Evolutionary conservation across 2,888 invertebrate genomes (phyloP).

Genomic region (Leucoptera coffeella): DNA sequence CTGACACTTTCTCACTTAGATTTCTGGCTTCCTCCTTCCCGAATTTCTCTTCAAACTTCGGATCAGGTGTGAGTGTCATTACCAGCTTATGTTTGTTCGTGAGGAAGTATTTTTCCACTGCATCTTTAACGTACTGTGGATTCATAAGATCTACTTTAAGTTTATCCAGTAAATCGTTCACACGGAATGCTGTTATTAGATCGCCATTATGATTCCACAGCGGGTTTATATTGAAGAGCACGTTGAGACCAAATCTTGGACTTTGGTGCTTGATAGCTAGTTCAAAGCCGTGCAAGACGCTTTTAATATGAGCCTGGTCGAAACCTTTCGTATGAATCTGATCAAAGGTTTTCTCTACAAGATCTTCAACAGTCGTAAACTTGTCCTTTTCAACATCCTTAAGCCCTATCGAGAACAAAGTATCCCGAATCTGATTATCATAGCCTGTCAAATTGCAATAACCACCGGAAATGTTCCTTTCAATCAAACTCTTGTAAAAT

Average conservation of each 20-base stretch:
- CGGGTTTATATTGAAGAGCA: conserved; percentile 70
- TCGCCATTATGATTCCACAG: conserved; percentile 86
- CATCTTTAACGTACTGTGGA: conserved; percentile 60
- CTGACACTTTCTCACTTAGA: conserved; percentile 56
- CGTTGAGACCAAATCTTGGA: conserved; percentile 77
- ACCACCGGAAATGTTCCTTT: conserved; percentile 84
- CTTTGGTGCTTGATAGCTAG: conserved; percentile 80
- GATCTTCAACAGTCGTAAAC: conserved; percentile 62
- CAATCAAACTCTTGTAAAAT: conserved; percentile 84
- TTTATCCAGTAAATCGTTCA: conserved; percentile 61
- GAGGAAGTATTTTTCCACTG: conserved; percentile 69
- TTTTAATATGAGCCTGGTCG: conserved; percentile 73
- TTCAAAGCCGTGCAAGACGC: conserved; percentile 82
- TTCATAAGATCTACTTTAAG: conserved; percentile 61
- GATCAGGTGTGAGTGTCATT: conserved; percentile 81
- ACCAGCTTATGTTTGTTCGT: conserved; percentile 76
- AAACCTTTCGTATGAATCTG: conserved; percentile 73
- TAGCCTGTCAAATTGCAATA: conserved; percentile 81
- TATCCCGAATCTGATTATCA: conserved; percentile 74
- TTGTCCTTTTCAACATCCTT: conserved; percentile 76
- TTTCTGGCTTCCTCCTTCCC: conserved; percentile 60
- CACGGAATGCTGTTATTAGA: conserved; percentile 61
- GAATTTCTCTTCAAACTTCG: conserved; percentile 64
- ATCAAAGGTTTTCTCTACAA: conserved; percentile 70
- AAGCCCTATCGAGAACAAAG: conserved; percentile 78